phyloP scores from a whole-genome alignment of 2,888 invertebrate genomes.

The Corythucha ciliata region DNA sequence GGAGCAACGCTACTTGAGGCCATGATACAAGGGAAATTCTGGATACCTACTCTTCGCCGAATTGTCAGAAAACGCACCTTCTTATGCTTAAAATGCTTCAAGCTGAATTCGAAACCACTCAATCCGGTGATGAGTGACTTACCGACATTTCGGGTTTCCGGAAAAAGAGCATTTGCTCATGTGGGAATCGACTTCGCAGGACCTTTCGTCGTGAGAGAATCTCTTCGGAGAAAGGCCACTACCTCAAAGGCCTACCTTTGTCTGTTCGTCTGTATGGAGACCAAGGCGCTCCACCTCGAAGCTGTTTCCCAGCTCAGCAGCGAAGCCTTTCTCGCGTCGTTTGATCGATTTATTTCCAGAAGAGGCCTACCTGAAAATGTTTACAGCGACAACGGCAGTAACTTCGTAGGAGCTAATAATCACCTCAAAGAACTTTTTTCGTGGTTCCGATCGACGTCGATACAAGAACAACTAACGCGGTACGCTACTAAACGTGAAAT shows the following conservation, averaged over 20 bases:
- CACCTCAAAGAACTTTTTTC: slow-evolving; percentile 12
- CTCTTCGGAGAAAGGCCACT: background rate
- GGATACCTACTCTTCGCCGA: slow-evolving; percentile 8
- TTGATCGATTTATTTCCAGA: slow-evolving; percentile 37
- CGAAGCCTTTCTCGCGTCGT: slow-evolving; percentile 37
- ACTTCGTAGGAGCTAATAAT: slow-evolving; percentile 38
- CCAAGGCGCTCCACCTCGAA: slow-evolving; percentile 39
- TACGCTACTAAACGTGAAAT: slow-evolving; percentile 24
- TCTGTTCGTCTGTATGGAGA: slow-evolving; percentile 38
- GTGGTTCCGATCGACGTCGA: background rate
- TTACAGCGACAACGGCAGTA: slow-evolving; percentile 38
- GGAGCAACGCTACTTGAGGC: slow-evolving; percentile 5
- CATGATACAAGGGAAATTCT: slow-evolving; percentile 4
- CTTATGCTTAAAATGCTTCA: slow-evolving; percentile 11
- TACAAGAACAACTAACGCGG: background rate
- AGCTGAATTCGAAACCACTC: slow-evolving; percentile 17
- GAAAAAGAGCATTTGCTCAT: slow-evolving; percentile 26
- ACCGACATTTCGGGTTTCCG: slow-evolving; percentile 21
- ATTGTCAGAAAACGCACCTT: slow-evolving; percentile 6
- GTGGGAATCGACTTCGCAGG: slow-evolving; percentile 34
- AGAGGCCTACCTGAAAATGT: slow-evolving; percentile 35
- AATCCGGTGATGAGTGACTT: slow-evolving; percentile 30
- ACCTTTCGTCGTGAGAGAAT: slow-evolving; percentile 26
- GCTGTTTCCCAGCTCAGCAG: slow-evolving; percentile 37
- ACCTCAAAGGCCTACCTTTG: slow-evolving; percentile 31